Conservation (phyloP, 2,113 vertebrate species). For the Nematolebias whitei region DNA sequence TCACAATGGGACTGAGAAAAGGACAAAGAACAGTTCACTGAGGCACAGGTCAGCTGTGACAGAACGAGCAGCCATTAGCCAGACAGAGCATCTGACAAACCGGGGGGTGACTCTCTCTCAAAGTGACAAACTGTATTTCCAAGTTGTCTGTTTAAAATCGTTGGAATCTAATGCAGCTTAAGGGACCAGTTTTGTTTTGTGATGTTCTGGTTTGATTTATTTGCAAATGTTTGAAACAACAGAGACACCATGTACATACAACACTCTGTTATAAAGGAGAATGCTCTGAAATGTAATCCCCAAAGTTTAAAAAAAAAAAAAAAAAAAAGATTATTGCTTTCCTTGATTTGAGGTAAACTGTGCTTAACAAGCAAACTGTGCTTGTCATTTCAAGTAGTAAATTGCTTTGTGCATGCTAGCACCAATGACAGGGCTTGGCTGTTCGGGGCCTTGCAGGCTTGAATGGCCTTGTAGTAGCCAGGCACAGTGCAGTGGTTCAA, state of each 20-base stretch:
- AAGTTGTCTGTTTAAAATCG: constrained; percentile 45
- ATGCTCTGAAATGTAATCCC: constrained; percentile 34
- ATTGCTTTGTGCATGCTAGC: constrained; percentile 49
- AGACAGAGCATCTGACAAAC: constrained; percentile 27
- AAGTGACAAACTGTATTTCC: constrained; percentile 50
- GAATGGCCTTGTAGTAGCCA: constrained; percentile 65
- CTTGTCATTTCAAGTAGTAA: constrained; percentile 49
- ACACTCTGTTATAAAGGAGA: constrained; percentile 9
- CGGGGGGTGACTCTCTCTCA: neutral
- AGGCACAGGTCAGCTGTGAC: constrained; percentile 63
- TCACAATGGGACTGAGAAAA: constrained; percentile 67
- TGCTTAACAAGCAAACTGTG: constrained; percentile 57
- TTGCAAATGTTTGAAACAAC: no score
- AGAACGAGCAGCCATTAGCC: constrained; percentile 52
- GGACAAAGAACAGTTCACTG: constrained; percentile 36
- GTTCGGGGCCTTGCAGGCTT: constrained; percentile 55
- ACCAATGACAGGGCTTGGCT: constrained; percentile 59
- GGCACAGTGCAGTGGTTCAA: constrained; percentile 67
- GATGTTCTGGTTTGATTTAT: constrained; percentile 47
- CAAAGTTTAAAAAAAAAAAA: constrained; percentile 18
- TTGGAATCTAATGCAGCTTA: constrained; percentile 29
- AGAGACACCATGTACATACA: no score
- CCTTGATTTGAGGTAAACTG: constrained; percentile 21
- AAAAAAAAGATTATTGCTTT: constrained; percentile 42
- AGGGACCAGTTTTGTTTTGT: constrained; percentile 47